phyloP scores from a whole-genome alignment of 2,888 invertebrate genomes.

The Mythimna impura region DNA sequence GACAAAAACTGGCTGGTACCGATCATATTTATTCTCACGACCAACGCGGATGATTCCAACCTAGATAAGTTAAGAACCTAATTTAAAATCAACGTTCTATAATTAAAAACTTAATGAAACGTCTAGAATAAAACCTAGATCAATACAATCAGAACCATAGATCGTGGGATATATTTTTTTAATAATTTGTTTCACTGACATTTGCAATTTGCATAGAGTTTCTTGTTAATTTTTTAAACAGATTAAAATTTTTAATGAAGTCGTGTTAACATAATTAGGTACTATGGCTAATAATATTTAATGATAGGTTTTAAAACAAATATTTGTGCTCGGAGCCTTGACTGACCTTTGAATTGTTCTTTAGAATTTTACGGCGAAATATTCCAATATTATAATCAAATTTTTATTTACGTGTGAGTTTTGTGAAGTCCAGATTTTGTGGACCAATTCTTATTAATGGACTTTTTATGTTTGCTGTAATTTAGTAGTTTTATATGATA shows the following conservation, averaged over 20 bases:
- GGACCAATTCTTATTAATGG: slow-evolving; percentile 18
- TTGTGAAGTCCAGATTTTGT: slow-evolving; percentile 23
- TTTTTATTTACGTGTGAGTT: slow-evolving; percentile 58
- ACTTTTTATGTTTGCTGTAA: slow-evolving; percentile 29
- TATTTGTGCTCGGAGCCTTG: slow-evolving; percentile 70
- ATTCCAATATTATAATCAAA: slow-evolving; percentile 52
- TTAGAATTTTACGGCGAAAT: slow-evolving; percentile 43
- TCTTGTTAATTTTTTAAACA: slow-evolving; percentile 15
- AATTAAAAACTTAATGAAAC: slow-evolving; percentile 37
- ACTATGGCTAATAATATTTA: slow-evolving; percentile 65
- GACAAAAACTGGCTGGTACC: not conserved
- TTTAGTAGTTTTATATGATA: slow-evolving; percentile 12
- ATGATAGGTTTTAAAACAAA: slow-evolving; percentile 69
- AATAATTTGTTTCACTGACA: slow-evolving; percentile 49
- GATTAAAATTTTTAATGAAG: slow-evolving; percentile 45
- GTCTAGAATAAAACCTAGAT: slow-evolving; percentile 28
- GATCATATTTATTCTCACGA: slow-evolving; percentile 22
- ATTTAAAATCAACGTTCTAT: slow-evolving; percentile 12
- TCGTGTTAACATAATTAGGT: slow-evolving; percentile 72
- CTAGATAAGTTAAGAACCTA: slow-evolving; percentile 7
- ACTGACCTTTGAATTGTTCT: slow-evolving; percentile 72
- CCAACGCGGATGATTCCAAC: not conserved
- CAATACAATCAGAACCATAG: slow-evolving; percentile 21
- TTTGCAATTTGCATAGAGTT: slow-evolving; percentile 53
- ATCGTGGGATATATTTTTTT: slow-evolving; percentile 43